A percentile compares a stretch with the other conserved stretches of the same genome.
Conservation (phyloP, 2,888 invertebrate genomes). For the Oegoconia quadripuncta region DNA sequence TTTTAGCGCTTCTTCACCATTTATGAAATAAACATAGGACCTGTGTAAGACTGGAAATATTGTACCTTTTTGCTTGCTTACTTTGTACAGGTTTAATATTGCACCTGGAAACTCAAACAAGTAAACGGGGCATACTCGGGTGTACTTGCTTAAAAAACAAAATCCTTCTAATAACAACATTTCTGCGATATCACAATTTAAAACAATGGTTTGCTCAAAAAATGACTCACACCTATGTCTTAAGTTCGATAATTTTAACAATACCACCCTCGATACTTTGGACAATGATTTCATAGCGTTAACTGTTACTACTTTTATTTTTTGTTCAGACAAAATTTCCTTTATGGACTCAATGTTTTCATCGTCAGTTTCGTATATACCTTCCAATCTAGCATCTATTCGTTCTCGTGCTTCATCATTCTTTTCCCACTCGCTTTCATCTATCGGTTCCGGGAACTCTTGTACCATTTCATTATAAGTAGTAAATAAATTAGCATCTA, state of each 20-base stretch:
- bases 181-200: slow-evolving; percentile 77
- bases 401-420: slow-evolving; percentile 63
- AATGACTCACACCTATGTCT: slow-evolving; percentile 69
- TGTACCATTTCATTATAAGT: slow-evolving; percentile 55
- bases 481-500: slow-evolving; percentile 54
- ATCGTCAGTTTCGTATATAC: slow-evolving; percentile 60
- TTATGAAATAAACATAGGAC: slow-evolving; percentile 79
- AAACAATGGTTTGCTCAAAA: slow-evolving; percentile 78
- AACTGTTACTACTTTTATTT: slow-evolving; percentile 63
- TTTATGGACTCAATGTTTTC: slow-evolving; percentile 58
- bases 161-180: slow-evolving; percentile 77
- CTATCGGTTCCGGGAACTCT: slow-evolving; percentile 68
- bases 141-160: slow-evolving; percentile 81
- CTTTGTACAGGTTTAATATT: slow-evolving; percentile 68
- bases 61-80: slow-evolving; percentile 51
- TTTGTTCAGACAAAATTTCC: slow-evolving; percentile 52
- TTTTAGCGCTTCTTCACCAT: slow-evolving; percentile 59
- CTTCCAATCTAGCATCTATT: slow-evolving; percentile 63
- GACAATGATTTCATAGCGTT: slow-evolving; percentile 51
- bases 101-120: slow-evolving; percentile 67
- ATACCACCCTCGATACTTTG: slow-evolving; percentile 42
- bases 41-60: slow-evolving; percentile 79
- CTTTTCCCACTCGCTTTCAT: slow-evolving; percentile 68
- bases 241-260: slow-evolving; percentile 43
- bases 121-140: slow-evolving; percentile 82